These are phyloP conservation scores for Phania funesta DNA, from an alignment of 2,888 invertebrate genomes.

Conservation along the genomic window DNA sequence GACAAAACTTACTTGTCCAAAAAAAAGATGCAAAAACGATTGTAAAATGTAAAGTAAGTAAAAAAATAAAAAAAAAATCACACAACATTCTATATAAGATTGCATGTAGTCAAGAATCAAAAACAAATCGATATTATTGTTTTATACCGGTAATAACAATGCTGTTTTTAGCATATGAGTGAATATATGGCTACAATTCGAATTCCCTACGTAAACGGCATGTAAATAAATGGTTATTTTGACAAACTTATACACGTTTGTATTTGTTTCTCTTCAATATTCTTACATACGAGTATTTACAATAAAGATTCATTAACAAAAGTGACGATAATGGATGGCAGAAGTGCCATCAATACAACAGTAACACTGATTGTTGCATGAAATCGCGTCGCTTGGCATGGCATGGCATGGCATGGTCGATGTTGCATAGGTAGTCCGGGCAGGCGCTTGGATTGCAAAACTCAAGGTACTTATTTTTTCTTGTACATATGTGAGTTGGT, in stretches of 20 bases:
- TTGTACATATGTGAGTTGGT: background rate
- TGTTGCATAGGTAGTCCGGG: conserved; percentile 20
- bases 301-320: conserved; percentile 59
- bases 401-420: conserved; percentile 15
- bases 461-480: conserved; percentile 31
- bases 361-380: background rate
- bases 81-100: conserved; percentile 18
- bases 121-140: conserved; percentile 15
- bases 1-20: no score
- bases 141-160: conserved; percentile 1
- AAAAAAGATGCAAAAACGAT: no score
- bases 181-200: conserved; percentile 14
- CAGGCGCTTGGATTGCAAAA: conserved; percentile 58
- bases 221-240: conserved; percentile 49
- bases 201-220: conserved; percentile 46
- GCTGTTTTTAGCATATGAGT: background rate
- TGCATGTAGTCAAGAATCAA: background rate
- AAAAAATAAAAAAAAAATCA: conserved; percentile 11
- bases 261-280: conserved; percentile 11
- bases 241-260: conserved; percentile 32
- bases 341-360: conserved; percentile 47
- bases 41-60: no score
- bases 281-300: conserved; percentile 4
- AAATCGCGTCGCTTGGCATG: background rate
- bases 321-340: conserved; percentile 64